Base-by-base conservation (phyloP, 2,888 invertebrate genomes). In the Lepidocyrtinus sp. region DNA sequence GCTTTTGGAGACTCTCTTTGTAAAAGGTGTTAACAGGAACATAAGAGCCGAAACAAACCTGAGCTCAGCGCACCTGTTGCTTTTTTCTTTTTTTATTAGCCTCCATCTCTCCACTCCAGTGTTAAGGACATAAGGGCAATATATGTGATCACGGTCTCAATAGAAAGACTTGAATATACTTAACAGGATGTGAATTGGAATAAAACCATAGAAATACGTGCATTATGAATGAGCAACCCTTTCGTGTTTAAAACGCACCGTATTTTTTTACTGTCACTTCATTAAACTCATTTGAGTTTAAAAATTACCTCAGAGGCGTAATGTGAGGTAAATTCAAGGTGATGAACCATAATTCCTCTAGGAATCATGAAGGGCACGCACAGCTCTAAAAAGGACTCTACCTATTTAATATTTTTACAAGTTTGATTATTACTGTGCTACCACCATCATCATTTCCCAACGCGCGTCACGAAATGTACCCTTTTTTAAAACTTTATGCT, bases 31-130 rank as follows among this genome's bases (percentile, higher is more conserved):
- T 79, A 79, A 79, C 79, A 79, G 74, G 64, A 50, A 50, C 50
- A 12, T n/a, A n/a, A n/a, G 15, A 50, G 50, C 12, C 36, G n/a
- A n/a, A n/a, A n/a, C n/a, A n/a, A n/a, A n/a, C n/a, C n/a, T n/a
- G n/a, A 50, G 15, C n/a, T 36, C 50, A 74, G 74, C 79, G 74
- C 79, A 79, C 79, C 79, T 79, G 79, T 79, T 79, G 73, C 73
- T 63, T 45, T 27, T 50, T 61, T 46, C 36, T n/a, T n/a, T n/a
- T n/a, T n/a, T n/a, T n/a, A n/a, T n/a, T n/a, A n/a, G n/a, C n/a
- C n/a, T n/a, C n/a, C n/a, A n/a, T n/a, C n/a, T n/a, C n/a, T n/a
- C n/a, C n/a, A n/a, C n/a, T n/a, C n/a, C n/a, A n/a, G n/a, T n/a
- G n/a, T n/a, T n/a, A n/a, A n/a, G n/a, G n/a, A n/a, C n/a, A n/a